Evolutionary conservation across 2,888 invertebrate genomes (phyloP).

Genomic region (Leucoma salicis): DNA sequence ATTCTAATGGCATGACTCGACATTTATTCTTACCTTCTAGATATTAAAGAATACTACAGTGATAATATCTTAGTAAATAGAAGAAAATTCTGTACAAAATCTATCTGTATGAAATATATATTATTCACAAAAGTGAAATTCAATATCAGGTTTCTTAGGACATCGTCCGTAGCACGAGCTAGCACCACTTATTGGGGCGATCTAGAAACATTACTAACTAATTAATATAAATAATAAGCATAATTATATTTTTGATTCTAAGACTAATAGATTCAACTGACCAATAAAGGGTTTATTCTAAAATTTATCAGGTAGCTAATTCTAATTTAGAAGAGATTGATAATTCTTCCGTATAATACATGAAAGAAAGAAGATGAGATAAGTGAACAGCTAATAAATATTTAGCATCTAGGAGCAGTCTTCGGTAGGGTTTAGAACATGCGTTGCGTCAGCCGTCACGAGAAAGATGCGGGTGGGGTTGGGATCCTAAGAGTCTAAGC

Average conservation of each 20-base stretch:
- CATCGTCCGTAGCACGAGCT: constrained; percentile 75
- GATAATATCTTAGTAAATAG: constrained; percentile 42
- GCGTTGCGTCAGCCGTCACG: constrained; percentile 53
- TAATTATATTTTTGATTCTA: constrained; percentile 28
- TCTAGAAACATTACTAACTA: constrained; percentile 39
- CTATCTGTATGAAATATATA: constrained; percentile 50
- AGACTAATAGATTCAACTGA: constrained; percentile 41
- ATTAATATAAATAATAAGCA: constrained; percentile 33
- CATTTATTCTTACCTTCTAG: constrained; percentile 59
- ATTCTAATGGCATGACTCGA: constrained; percentile 79
- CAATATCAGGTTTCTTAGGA: constrained; percentile 66
- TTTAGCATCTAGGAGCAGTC: constrained; percentile 45
- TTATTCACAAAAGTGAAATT: constrained; percentile 68
- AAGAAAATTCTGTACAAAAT: constrained; percentile 67
- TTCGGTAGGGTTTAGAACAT: constrained; percentile 33
- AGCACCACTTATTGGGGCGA: constrained; percentile 67
- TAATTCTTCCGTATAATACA: constrained; percentile 30
- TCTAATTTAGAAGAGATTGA: constrained; percentile 26
- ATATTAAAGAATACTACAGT: constrained; percentile 41
- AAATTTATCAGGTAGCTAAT: constrained; percentile 46
- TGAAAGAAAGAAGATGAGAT: constrained; percentile 9
- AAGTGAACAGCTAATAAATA: constrained; percentile 21
- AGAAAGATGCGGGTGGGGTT: constrained; percentile 56
- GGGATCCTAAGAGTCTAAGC: constrained; percentile 83
- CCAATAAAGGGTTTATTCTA: constrained; percentile 34